Percentiles rank a stretch among this genome's conserved stretches.
Conservation (phyloP, 1,140 invertebrate species). For the Trissolcus basalis region DNA sequence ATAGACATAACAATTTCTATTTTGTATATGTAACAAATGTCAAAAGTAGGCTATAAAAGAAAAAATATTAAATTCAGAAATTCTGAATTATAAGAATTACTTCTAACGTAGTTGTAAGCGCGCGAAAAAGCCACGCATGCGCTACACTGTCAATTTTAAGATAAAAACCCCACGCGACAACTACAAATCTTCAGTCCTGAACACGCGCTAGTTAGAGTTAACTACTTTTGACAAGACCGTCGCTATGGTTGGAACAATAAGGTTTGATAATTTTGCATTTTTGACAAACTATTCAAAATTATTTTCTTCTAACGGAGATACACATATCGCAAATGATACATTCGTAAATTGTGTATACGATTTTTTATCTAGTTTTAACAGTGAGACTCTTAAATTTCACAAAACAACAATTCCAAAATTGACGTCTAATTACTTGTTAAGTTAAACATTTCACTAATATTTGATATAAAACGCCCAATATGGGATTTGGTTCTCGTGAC, state of each 20-base stretch:
- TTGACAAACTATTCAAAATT: background rate
- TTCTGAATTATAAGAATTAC: background rate
- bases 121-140: slow-evolving; percentile 59
- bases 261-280: slow-evolving; percentile 48
- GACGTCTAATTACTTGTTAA: too few species aligned
- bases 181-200: slow-evolving; percentile 24
- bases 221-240: slow-evolving; percentile 14
- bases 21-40: too few species aligned
- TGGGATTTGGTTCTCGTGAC: background rate
- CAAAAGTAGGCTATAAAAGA: background rate
- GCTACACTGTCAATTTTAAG: slow-evolving; percentile 60
- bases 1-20: too few species aligned
- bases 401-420: too few species aligned
- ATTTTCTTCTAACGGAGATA: too few species aligned
- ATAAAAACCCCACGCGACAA: slow-evolving; percentile 63
- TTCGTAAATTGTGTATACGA: too few species aligned
- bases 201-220: slow-evolving; percentile 21
- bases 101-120: slow-evolving; percentile 4
- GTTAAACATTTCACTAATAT: too few species aligned
- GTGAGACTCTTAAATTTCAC: too few species aligned
- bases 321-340: too few species aligned
- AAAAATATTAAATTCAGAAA: slow-evolving; percentile 2
- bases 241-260: slow-evolving; percentile 67
- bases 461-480: too few species aligned
- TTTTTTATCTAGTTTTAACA: too few species aligned